Evolutionary conservation across 1,140 invertebrate genomes (phyloP).

Genomic region (Phthorimaea operculella): DNA sequence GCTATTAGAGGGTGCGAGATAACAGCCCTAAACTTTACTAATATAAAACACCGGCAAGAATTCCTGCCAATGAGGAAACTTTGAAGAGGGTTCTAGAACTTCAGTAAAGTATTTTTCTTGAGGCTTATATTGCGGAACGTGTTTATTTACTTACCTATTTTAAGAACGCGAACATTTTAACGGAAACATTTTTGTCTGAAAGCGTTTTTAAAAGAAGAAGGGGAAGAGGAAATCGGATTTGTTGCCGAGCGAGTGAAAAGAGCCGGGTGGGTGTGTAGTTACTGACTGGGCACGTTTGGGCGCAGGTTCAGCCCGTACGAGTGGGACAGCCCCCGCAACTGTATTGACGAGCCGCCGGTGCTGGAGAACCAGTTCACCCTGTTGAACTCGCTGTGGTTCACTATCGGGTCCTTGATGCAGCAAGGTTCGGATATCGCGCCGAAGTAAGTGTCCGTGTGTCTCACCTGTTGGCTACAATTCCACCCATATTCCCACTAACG

Average conservation of each 20-base stretch:
- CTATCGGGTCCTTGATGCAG: constrained; percentile 90
- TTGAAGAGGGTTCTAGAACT: background rate
- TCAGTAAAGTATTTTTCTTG: background rate
- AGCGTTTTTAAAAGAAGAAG: background rate
- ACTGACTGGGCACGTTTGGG: constrained; percentile 53
- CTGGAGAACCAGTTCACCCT: constrained; percentile 90
- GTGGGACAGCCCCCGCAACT: constrained; percentile 88
- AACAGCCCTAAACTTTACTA: background rate
- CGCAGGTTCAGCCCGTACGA: constrained; percentile 89
- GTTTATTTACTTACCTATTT: too few species aligned
- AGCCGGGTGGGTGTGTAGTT: constrained; percentile 11
- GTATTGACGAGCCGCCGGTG: constrained; percentile 80
- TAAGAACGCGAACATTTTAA: too few species aligned
- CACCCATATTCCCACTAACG: background rate
- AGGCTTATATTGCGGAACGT: too few species aligned
- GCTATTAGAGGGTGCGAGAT: constrained; percentile 3
- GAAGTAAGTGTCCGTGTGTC: constrained; percentile 69
- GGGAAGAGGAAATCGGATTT: background rate
- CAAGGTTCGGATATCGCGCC: constrained; percentile 91
- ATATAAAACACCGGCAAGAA: background rate
- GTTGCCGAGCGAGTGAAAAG: background rate
- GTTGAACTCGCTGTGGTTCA: constrained; percentile 90
- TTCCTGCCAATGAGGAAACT: background rate
- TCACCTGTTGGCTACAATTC: constrained; percentile 29
- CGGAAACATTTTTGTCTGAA: background rate